A percentile compares a stretch with the other conserved stretches of the same genome.
Evolutionary conservation across 2,113 vertebrate genomes (phyloP).

Genomic region (Silurus meridionalis): DNA sequence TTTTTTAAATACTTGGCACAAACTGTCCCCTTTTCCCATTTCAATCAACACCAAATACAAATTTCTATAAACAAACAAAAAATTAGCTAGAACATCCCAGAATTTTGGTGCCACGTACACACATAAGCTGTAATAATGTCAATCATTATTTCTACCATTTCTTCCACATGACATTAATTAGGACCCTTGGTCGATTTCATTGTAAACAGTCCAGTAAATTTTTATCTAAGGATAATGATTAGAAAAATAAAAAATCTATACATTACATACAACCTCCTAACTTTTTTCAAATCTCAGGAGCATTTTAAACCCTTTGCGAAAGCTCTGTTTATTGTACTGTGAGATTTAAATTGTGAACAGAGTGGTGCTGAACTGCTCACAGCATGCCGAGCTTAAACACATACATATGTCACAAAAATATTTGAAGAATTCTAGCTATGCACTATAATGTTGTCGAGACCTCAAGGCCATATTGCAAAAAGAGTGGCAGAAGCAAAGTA

Average conservation of each 20-base stretch:
- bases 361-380: not conserved
- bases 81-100: too few relatives aligned
- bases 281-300: not conserved
- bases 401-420: not conserved
- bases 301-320: not conserved
- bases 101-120: too few relatives aligned
- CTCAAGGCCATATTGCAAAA: slow-evolving; percentile 33
- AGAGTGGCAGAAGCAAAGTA: slow-evolving; percentile 33
- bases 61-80: too few relatives aligned
- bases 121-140: too few relatives aligned
- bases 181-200: not conserved
- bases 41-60: too few relatives aligned
- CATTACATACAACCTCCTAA: not conserved
- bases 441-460: not conserved
- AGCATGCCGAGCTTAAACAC: not conserved
- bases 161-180: not conserved
- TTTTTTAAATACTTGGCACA: not conserved
- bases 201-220: not conserved
- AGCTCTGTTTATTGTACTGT: not conserved
- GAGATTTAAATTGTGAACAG: not conserved
- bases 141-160: not conserved
- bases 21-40: too few relatives aligned
- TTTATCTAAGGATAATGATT: not conserved
- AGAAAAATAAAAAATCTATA: not conserved
- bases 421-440: not conserved